Conservation (phyloP, 2,888 invertebrate genomes). For the Epistrophe eligans region DNA sequence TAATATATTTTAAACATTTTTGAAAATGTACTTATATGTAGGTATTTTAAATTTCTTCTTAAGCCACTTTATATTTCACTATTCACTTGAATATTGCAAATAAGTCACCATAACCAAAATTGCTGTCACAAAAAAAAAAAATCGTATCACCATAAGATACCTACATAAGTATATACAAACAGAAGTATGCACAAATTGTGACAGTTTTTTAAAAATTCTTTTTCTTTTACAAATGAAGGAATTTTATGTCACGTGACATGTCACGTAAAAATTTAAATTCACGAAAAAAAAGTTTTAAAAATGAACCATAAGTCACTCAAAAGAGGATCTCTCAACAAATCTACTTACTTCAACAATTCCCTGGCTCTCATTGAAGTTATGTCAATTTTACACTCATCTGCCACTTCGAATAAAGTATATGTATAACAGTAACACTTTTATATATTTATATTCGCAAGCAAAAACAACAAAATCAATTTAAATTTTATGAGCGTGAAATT, state of each 20-base stretch:
- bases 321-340: conserved; percentile 45
- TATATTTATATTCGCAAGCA: neutral
- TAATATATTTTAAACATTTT: no score
- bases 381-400: conserved; percentile 22
- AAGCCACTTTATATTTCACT: no score
- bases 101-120: no score
- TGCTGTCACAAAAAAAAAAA: no score
- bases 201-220: neutral
- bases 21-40: no score
- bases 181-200: neutral
- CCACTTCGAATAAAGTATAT: conserved; percentile 9
- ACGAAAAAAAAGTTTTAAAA: conserved; percentile 25
- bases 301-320: conserved; percentile 48
- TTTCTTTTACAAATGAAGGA: neutral
- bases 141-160: no score
- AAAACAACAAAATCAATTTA: conserved; percentile 58
- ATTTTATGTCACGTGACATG: neutral
- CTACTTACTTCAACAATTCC: conserved; percentile 31
- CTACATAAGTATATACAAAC: no score
- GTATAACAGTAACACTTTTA: conserved; percentile 14
- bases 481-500: conserved; percentile 71
- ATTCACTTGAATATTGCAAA: no score
- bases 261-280: conserved; percentile 46
- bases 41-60: no score
- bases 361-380: conserved; percentile 51